Evolutionary conservation across 2,113 vertebrate genomes (phyloP).

Genomic region (Mobula birostris): DNA sequence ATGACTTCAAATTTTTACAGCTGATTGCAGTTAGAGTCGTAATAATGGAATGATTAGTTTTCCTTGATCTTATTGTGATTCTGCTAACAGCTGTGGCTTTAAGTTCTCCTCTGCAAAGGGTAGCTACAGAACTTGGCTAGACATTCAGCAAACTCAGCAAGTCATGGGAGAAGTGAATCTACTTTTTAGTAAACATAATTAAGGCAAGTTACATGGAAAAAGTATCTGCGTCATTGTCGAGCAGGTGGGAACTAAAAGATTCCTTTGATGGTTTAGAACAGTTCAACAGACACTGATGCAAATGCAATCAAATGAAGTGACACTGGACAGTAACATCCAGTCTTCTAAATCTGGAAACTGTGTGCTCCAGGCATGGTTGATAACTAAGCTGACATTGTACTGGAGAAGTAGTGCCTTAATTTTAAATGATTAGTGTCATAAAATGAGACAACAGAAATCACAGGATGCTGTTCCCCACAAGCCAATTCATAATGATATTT

Average conservation of each 20-base stretch:
- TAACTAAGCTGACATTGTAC: not conserved
- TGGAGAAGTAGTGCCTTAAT: not conserved
- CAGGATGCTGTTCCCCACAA: not conserved
- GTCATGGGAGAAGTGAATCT: not conserved
- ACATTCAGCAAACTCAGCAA: not conserved
- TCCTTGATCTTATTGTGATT: not conserved
- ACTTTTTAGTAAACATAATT: not conserved
- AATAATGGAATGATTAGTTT: not conserved
- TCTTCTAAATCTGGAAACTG: not conserved
- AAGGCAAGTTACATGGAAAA: not conserved
- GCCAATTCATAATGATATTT: conserved; percentile 1
- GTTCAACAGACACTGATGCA: not conserved
- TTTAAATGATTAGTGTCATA: conserved; percentile 9
- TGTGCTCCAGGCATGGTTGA: not conserved
- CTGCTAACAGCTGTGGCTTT: not conserved
- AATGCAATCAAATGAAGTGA: not conserved
- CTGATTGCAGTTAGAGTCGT: not conserved
- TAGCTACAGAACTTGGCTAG: not conserved
- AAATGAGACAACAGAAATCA: not conserved
- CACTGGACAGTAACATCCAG: not conserved
- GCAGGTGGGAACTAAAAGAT: not conserved
- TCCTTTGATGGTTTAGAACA: not conserved
- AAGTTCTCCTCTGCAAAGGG: not conserved
- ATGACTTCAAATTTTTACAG: not conserved
- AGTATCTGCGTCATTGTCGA: too few species aligned